Percentiles rank a stretch among this genome's conserved stretches.
These are phyloP conservation scores for Sciurus carolinensis DNA, from an alignment of 2,797 vertebrate species.

Conservation along the genomic window DNA sequence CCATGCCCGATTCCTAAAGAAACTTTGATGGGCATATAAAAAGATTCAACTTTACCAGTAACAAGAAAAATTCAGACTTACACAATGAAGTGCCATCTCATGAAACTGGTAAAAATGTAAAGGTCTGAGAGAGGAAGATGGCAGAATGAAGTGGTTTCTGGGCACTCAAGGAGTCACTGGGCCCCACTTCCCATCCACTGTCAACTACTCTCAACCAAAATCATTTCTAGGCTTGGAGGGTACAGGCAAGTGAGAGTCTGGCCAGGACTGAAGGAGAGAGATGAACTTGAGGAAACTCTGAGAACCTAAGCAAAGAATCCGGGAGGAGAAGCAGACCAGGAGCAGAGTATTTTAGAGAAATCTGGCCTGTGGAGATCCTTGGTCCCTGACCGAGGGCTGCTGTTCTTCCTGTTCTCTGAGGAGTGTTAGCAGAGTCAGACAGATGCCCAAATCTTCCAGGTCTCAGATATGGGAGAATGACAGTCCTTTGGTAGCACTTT, in stretches of 20 bases:
- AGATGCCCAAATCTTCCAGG: too few species aligned
- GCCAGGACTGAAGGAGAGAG: not conserved
- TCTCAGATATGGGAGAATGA: not conserved
- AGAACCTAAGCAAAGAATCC: not conserved
- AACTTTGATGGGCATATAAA: not conserved
- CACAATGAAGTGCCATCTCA: not conserved
- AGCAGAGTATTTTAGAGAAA: not conserved
- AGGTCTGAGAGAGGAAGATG: not conserved
- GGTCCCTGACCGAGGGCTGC: not conserved
- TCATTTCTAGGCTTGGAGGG: not conserved
- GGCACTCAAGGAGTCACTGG: not conserved
- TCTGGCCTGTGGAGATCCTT: not conserved
- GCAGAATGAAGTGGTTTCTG: not conserved
- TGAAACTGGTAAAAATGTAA: not conserved
- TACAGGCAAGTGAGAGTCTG: not conserved
- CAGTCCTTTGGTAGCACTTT: not conserved
- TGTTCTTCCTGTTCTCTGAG: not conserved
- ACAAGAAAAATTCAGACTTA: conserved; percentile 32
- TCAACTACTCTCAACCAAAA: not conserved
- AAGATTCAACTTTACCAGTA: not conserved
- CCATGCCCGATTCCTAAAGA: not conserved
- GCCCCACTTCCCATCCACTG: not conserved
- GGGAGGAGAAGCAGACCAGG: not conserved
- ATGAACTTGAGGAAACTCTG: not conserved
- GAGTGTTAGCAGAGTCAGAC: not conserved